Conservation (phyloP, 1,140 invertebrate species). For the Triops cancriformis region DNA sequence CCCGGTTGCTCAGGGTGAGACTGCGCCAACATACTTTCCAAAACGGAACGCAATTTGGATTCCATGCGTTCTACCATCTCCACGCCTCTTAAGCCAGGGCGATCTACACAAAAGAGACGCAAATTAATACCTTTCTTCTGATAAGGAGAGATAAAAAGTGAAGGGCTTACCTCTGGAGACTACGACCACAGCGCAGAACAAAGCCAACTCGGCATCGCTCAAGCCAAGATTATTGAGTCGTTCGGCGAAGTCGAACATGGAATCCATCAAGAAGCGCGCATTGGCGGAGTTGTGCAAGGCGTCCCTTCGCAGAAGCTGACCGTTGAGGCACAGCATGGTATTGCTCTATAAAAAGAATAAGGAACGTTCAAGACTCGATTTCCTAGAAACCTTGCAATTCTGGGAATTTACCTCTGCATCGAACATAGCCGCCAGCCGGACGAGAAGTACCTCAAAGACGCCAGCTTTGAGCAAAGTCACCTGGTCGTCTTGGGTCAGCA, state of each 20-base stretch:
- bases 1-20: slow-evolving; percentile 62
- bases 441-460: slow-evolving; percentile 86
- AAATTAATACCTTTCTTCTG: not conserved
- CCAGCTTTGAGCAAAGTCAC: slow-evolving; percentile 92
- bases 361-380: not conserved
- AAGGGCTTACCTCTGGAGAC: slow-evolving; percentile 66
- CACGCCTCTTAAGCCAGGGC: slow-evolving; percentile 81
- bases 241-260: slow-evolving; percentile 95
- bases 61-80: slow-evolving; percentile 90
- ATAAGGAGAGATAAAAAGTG: not conserved
- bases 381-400: not conserved
- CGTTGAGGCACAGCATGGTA: slow-evolving; percentile 86
- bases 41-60: slow-evolving; percentile 68
- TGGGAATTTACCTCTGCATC: slow-evolving; percentile 43
- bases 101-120: slow-evolving; percentile 46
- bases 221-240: slow-evolving; percentile 81
- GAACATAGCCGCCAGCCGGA: slow-evolving; percentile 88
- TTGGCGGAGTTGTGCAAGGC: slow-evolving; percentile 75
- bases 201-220: slow-evolving; percentile 82
- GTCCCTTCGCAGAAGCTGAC: slow-evolving; percentile 79
- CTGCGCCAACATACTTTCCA: slow-evolving; percentile 70
- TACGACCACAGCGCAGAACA: slow-evolving; percentile 90
- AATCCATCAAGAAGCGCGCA: slow-evolving; percentile 87
- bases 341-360: slow-evolving; percentile 47
- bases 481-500: slow-evolving; percentile 91